Evolutionary conservation across 2,888 invertebrate species (phyloP), one percentile per base, ranked within the genome.

Genomic region (Resseliella maxima): DNA sequence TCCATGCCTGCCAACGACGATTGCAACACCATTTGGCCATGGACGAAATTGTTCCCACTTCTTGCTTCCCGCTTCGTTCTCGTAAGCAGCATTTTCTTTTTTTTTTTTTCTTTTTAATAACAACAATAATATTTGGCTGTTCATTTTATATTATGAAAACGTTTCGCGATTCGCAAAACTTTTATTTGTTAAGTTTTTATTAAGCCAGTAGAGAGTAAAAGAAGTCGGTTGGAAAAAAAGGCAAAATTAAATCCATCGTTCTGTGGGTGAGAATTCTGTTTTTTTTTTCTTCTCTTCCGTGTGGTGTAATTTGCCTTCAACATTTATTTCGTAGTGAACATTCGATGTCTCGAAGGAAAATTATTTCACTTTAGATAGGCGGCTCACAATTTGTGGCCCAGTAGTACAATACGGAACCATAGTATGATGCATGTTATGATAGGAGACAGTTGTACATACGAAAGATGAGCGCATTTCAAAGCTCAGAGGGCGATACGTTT

Each of bases 101-200:
- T n/a, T n/a, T n/a, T n/a, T n/a, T n/a, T n/a, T n/a, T n/a, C n/a
- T 72, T 72, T 72, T 72, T 72, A 72, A 72, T 72, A 72, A 72
- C 72, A 72, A 31, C 72, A 72, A 72, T 72, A 72, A 72, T 72
- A 72, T 72, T 72, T 72, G 72, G 72, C 72, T 72, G 72, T 72
- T n/a, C 72, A 72, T 72, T 72, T 72, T 72, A n/a, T n/a, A 72
- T 72, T 72, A 72, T 72, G 72, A 72, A n/a, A 72, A 72, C 31
- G 31, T 31, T 72, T 72, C 35, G 31, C 72, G 72, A 72, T 72
- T 72, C n/a, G 72, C 72, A 72, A 72, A 72, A 72, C 72, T 72
- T 72, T 72, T 72, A 72, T 72, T 72, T 72, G 72, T 72, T 72
- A 72, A 72, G 72, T 72, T 72, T 72, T 72, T 72, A 72, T 72